Base-by-base conservation (phyloP, 2,113 vertebrate species). In the Sminthopsis crassicaudata region DNA sequence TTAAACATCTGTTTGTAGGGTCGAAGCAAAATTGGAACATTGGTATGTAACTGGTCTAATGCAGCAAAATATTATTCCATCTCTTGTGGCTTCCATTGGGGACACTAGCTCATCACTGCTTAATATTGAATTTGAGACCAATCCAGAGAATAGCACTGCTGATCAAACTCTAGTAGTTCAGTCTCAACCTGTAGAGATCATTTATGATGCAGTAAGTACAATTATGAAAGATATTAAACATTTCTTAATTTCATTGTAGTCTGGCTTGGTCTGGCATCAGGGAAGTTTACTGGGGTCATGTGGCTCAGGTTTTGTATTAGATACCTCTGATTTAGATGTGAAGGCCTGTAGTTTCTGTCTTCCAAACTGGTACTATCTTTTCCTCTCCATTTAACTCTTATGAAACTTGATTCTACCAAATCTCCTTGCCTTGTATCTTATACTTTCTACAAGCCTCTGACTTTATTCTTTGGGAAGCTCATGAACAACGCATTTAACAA, bases 101-200 rank as follows among this genome's bases (percentile, higher is more conserved):
- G 99, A 99, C 22, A 98, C 98, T 2, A 92, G 97, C 12, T 99
- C 99, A 0, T 99, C 99, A 26, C 98, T 99, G 91, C 99, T 99
- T 50, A 98, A 98, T 19, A 98, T 99, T 4, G 98, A 98, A 91
- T 99, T 99, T 95, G 99, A 99, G 98, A 92, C 98, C 42, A 99
- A 99, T 96, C 99, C 99, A 0, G 99, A 99, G 92, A 98, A 98
- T 50, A 99, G 98, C 46, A 8, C 96, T 0, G 99, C 99, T 8
- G 99, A 99, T 98, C 99, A 99, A 98, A 99, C 99, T 42, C 98
- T 99, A 55, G 88, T 96, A 0, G 97, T 99, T 46, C 98, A 99
- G 92, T 99, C 99, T 0, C 99, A 99, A 97, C 99, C 99, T 2
- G 99, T 99, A 91, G 99, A 99, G 98, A 99, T 99, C 55, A 99